Evolutionary conservation across 2,113 vertebrate species (phyloP).

Genomic region (Dasyprocta punctata): DNA sequence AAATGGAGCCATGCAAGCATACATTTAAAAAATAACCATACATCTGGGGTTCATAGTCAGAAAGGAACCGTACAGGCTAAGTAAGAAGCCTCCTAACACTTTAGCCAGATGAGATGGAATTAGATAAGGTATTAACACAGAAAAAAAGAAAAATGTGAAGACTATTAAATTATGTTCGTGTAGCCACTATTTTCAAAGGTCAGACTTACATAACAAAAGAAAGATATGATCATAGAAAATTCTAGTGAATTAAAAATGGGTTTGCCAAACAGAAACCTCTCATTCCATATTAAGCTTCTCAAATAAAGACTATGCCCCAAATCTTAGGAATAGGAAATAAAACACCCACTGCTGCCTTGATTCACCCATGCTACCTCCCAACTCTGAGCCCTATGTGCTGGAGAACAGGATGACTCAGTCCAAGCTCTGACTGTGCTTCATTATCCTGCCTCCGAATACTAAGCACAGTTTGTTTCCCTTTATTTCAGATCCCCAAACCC

Average conservation of each 20-base stretch:
- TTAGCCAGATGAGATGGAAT: neutral
- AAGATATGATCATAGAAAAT: constrained; percentile 28
- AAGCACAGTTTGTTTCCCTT: neutral
- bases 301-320: neutral
- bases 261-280: neutral
- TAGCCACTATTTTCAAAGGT: neutral
- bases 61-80: neutral
- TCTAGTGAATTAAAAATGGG: neutral
- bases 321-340: neutral
- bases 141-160: neutral
- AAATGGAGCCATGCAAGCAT: constrained; percentile 11
- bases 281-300: neutral
- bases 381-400: neutral
- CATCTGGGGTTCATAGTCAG: neutral
- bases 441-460: neutral
- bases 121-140: neutral
- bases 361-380: neutral
- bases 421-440: neutral
- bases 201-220: neutral
- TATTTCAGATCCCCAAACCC: neutral
- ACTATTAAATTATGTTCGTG: neutral
- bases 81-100: neutral
- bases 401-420: neutral
- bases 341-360: neutral
- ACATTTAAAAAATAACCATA: neutral